Evolutionary conservation across 2,888 invertebrate genomes (phyloP).

Genomic region (Campoplex capitator): DNA sequence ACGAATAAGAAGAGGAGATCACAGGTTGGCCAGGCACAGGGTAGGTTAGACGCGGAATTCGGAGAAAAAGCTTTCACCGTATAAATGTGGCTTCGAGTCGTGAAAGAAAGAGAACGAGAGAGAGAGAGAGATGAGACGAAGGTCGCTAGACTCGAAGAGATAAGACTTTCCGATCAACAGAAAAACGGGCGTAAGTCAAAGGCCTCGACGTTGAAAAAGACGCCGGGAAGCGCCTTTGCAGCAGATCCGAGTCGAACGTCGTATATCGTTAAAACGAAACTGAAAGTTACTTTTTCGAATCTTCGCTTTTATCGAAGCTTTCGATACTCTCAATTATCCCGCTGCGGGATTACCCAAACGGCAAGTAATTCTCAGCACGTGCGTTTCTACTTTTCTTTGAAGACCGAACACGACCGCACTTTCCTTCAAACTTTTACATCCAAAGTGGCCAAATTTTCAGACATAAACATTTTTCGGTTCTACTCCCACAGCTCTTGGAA

Average conservation of each 20-base stretch:
- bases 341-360: neutral
- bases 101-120: neutral
- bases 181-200: constrained; percentile 1
- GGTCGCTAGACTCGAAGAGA: constrained; percentile 65
- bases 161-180: constrained; percentile 48
- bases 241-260: neutral
- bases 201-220: neutral
- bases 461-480: too few relatives aligned
- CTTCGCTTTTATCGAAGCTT: neutral
- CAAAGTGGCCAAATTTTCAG: neutral
- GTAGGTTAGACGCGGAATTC: constrained; percentile 38
- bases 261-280: neutral
- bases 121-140: constrained; percentile 40
- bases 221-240: neutral
- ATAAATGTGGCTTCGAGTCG: constrained; percentile 27
- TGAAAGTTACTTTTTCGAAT: neutral
- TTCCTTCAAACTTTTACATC: neutral
- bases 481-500: too few relatives aligned
- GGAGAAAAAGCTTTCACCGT: constrained; percentile 51
- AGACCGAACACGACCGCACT: neutral
- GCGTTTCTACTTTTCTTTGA: neutral
- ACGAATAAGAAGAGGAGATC: neutral
- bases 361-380: neutral
- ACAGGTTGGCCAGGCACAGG: neutral
- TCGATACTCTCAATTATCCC: neutral